Percentiles rank a stretch among this genome's conserved stretches.
phyloP scores from a whole-genome alignment of 2,113 vertebrate species.

The Pygoscelis adeliae region DNA sequence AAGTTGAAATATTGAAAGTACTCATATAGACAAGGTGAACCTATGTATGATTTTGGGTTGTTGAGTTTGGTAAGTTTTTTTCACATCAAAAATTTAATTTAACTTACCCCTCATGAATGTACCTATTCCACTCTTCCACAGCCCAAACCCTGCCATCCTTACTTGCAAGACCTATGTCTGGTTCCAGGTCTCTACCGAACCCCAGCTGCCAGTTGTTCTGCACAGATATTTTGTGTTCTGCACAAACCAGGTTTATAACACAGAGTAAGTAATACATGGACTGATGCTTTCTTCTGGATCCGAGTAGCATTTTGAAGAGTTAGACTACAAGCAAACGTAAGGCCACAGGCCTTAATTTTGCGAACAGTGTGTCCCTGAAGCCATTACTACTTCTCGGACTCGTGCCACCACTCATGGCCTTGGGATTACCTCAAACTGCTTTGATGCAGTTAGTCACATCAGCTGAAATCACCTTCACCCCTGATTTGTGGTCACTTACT shows the following conservation, averaged over 20 bases:
- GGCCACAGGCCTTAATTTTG: neutral
- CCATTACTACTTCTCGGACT: neutral
- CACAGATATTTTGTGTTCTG: neutral
- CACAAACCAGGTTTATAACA: neutral
- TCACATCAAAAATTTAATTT: neutral
- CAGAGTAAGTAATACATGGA: neutral
- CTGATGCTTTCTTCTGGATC: neutral
- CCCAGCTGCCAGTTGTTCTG: neutral
- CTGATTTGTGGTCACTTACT: neutral
- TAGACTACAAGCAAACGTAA: neutral
- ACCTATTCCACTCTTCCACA: neutral
- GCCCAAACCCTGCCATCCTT: neutral
- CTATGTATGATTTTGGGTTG: neutral
- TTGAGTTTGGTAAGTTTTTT: rapidly evolving
- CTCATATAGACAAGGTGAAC: neutral
- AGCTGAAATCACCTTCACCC: neutral
- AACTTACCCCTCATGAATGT: neutral
- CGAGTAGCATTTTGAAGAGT: neutral
- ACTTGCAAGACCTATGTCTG: neutral
- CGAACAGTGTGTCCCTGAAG: neutral
- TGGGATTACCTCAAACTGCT: neutral
- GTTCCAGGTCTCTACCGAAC: neutral
- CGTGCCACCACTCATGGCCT: neutral
- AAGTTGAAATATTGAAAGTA: neutral
- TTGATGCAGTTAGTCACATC: neutral